Conservation (phyloP, 1,140 invertebrate genomes). For the Leptopilina boulardi region DNA sequence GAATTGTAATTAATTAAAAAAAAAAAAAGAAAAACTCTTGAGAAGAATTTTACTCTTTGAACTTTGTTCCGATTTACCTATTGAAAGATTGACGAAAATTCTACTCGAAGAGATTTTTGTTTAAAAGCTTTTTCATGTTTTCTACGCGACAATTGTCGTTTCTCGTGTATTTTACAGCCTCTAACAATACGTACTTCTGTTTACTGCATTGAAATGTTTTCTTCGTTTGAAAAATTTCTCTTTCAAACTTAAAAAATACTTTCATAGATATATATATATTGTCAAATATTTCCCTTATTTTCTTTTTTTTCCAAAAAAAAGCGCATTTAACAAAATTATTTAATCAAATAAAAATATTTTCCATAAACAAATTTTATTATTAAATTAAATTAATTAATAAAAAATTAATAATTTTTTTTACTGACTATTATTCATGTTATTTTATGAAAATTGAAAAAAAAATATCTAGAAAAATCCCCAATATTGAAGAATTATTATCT, state of each 20-base stretch:
- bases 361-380: too few relatives aligned
- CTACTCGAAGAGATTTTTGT: slow-evolving; percentile 4
- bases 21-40: too few relatives aligned
- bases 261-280: too few relatives aligned
- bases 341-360: too few relatives aligned
- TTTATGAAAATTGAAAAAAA: too few relatives aligned
- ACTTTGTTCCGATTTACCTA: not conserved
- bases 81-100: slow-evolving; percentile 19
- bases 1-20: slow-evolving; percentile 5
- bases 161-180: not conserved
- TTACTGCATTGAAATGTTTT: slow-evolving; percentile 11
- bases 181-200: not conserved
- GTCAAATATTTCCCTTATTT: not conserved
- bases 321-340: too few relatives aligned
- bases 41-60: not conserved
- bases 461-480: not conserved
- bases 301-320: too few relatives aligned
- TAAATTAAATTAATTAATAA: too few relatives aligned
- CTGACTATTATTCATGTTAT: too few relatives aligned
- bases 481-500: not conserved
- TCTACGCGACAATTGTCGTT: not conserved
- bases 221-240: not conserved
- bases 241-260: not conserved
- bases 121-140: slow-evolving; percentile 27
- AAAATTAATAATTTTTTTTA: too few relatives aligned